A percentile compares a stretch with the other conserved stretches of the same genome.
phyloP scores from a whole-genome alignment of 2,888 invertebrate species.

The Lacanobia oleracea region DNA sequence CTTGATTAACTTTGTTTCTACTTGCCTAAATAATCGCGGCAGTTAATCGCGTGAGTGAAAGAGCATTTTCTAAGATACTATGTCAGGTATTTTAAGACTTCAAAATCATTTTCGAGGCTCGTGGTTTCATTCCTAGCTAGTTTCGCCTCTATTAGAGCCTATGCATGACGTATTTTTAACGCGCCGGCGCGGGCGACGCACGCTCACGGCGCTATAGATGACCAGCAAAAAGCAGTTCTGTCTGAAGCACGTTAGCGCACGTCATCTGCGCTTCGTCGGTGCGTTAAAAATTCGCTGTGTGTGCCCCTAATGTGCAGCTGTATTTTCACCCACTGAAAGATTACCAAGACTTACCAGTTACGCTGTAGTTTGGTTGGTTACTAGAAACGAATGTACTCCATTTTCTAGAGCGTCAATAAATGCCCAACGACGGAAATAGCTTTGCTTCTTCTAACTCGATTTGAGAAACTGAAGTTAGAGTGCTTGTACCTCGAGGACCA shows the following conservation, averaged over 20 bases:
- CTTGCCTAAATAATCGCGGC: no score
- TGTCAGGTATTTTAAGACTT: background rate
- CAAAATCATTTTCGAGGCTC: background rate
- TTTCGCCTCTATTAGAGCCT: no score
- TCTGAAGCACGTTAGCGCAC: no score
- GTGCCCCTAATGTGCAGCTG: background rate
- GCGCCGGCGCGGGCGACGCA: no score
- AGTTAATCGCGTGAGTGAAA: no score
- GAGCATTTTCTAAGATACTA: no score
- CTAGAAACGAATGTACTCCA: background rate
- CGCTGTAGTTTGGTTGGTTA: background rate
- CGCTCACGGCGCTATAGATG: no score
- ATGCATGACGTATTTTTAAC: no score
- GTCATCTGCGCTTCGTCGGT: no score
- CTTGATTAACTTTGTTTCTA: no score
- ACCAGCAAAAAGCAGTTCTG: no score
- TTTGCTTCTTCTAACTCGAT: constrained; percentile 89
- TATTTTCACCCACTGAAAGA: background rate
- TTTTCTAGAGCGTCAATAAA: constrained; percentile 84
- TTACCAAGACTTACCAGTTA: background rate
- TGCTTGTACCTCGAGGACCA: constrained; percentile 94
- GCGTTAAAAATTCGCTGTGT: no score
- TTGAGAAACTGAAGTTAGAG: constrained; percentile 93
- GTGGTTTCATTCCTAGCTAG: background rate
- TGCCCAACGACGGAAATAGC: constrained; percentile 89